Percentiles rank a stretch among this genome's conserved stretches.
These are phyloP conservation scores for Noctua pronuba DNA, from an alignment of 2,888 invertebrate genomes.

Conservation along the genomic window DNA sequence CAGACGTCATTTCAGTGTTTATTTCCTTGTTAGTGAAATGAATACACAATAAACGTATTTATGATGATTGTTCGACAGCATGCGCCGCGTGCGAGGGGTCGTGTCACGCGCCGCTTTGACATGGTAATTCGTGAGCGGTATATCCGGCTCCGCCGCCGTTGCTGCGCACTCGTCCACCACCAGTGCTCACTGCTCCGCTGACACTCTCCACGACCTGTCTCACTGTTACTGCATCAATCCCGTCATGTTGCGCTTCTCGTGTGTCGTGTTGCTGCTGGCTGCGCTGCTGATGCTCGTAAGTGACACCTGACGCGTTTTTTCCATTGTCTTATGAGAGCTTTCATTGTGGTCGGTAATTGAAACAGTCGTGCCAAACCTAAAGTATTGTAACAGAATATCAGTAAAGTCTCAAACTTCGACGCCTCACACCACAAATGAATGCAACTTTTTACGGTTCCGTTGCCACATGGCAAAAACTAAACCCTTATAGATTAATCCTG, in stretches of 20 bases:
- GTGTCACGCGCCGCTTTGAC: constrained; percentile 3
- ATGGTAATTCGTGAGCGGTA: constrained; percentile 1
- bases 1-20: neutral
- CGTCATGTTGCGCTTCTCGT: constrained; percentile 17
- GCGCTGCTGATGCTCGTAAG: constrained; percentile 33
- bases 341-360: neutral
- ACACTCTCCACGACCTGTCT: neutral
- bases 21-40: constrained; percentile 6
- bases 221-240: neutral
- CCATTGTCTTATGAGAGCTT: neutral
- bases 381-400: neutral
- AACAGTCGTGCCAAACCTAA: neutral
- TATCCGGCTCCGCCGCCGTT: neutral
- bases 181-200: neutral
- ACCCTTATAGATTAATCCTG: too few species aligned
- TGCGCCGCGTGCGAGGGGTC: neutral
- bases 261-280: constrained; percentile 12
- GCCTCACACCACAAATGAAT: neutral
- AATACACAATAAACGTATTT: neutral
- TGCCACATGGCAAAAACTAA: too few species aligned
- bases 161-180: neutral
- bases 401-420: neutral
- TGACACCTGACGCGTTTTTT: neutral
- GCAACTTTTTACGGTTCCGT: neutral
- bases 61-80: neutral